phyloP scores from a whole-genome alignment of 2,888 invertebrate genomes.

The Eupeodes luniger region DNA sequence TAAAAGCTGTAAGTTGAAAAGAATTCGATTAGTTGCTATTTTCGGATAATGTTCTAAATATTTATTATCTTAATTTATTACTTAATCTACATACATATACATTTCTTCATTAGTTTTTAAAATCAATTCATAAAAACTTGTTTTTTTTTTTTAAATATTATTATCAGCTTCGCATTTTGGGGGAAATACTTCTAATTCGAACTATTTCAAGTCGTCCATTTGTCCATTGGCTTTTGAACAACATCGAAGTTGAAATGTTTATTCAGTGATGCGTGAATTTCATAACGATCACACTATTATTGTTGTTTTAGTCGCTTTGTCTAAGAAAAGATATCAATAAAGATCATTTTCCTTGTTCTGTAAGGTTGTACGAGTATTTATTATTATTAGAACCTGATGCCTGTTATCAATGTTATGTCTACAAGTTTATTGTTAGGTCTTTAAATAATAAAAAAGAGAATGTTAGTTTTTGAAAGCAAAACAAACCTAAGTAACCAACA shows the following conservation, averaged over 20 bases:
- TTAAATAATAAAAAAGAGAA: neutral
- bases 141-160: neutral
- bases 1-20: neutral
- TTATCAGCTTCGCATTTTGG: neutral
- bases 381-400: constrained; percentile 9
- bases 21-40: neutral
- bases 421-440: neutral
- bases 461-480: neutral
- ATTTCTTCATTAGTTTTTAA: neutral
- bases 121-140: neutral
- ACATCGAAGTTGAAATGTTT: neutral
- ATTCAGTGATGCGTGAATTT: neutral
- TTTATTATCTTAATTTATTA: neutral
- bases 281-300: neutral
- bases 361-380: neutral
- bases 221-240: neutral
- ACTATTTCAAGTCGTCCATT: neutral
- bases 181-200: neutral
- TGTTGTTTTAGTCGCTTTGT: neutral
- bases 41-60: neutral
- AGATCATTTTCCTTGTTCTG: constrained; percentile 8
- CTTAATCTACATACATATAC: constrained; percentile 6
- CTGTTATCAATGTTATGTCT: neutral
- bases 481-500: neutral
- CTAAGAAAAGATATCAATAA: neutral